Base-by-base conservation (phyloP, 2,888 invertebrate species). In the Caenorhabditis plicata region DNA sequence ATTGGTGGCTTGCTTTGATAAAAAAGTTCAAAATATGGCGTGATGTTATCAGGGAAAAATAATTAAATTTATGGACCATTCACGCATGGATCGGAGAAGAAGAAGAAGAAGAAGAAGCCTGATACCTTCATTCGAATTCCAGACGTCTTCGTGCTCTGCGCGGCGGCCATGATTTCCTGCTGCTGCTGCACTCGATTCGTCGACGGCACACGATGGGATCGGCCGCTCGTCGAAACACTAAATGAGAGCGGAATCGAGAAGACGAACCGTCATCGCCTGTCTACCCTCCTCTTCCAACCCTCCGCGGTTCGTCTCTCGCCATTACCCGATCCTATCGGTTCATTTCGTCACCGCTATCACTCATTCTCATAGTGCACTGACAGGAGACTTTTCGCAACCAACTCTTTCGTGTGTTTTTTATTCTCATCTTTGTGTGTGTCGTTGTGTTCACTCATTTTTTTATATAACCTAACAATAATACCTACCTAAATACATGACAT, bases 41-140 rank as follows among this genome's bases (percentile, higher is more conserved):
- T 53, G 53, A 54, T 54, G 2, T 27, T 51, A 44, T 51, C 39
- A 25, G 44, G 44, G 44, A 19, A 39, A 51, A 44, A 31, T 2
- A n/a, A 26, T 33, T 32, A 4, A 15, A 11, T 32, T 32, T 32
- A 15, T 32, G n/a, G 4, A 32, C 32, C 32, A 15, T 15, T 15
- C 17, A 32, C 17, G 32, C 17, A 32, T 32, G n/a, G n/a, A 15
- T 32, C 20, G 35, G 20, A n/a, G 8, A 20, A 35, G 17, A 35
- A 35, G 35, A 17, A 35, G 17, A 17, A 4, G 35, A 17, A 35
- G 11, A 35, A 7, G 11, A 9, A 11, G 29, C 11, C 7, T 29
- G 29, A 11, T 29, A 57, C 57, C 47, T 51, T 57, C 51, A 57
- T 51, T 23, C 46, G 57, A 31, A 57, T 38, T 25, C 57, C 57